phyloP scores from a whole-genome alignment of 92 coral and sea anemone genomes.

The Nematostella vectensis region DNA sequence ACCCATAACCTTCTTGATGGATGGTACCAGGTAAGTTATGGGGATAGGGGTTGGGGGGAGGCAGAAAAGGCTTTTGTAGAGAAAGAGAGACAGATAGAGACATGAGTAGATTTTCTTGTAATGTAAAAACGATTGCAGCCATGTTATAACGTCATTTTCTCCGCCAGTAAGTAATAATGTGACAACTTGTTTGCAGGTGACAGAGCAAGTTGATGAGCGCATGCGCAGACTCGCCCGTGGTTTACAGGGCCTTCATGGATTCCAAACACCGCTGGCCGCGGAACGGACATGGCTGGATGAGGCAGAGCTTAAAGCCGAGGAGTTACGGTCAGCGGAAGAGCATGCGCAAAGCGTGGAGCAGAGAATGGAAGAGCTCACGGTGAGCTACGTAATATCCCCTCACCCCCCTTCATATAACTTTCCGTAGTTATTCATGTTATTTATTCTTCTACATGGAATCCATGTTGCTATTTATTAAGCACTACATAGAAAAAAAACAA shows the following conservation, averaged over 20 bases:
- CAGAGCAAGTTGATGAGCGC: slow-evolving; percentile 57
- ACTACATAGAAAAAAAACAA: no score
- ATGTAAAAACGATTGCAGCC: no score
- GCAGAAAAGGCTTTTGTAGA: no score
- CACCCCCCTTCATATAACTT: slow-evolving; percentile 2
- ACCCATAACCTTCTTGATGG: no score
- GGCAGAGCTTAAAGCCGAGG: slow-evolving; percentile 55
- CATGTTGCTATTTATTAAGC: no score
- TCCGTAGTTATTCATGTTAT: neutral
- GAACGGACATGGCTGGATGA: slow-evolving; percentile 75
- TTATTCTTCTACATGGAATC: neutral
- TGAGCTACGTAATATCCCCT: slow-evolving; percentile 42
- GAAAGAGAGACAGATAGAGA: no score
- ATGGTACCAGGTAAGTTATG: no score
- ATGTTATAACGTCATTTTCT: no score
- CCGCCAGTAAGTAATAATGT: no score
- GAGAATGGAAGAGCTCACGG: slow-evolving; percentile 77
- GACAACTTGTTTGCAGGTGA: no score
- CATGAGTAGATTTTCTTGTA: no score
- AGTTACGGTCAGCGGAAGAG: neutral
- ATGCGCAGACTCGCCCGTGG: slow-evolving; percentile 50
- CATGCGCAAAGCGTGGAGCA: slow-evolving; percentile 53
- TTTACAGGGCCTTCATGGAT: slow-evolving; percentile 50
- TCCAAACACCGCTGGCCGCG: slow-evolving; percentile 44
- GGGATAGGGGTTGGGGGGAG: no score